Evolutionary conservation across 1,140 invertebrate species (phyloP).

Genomic region (Drosophila parvula): DNA sequence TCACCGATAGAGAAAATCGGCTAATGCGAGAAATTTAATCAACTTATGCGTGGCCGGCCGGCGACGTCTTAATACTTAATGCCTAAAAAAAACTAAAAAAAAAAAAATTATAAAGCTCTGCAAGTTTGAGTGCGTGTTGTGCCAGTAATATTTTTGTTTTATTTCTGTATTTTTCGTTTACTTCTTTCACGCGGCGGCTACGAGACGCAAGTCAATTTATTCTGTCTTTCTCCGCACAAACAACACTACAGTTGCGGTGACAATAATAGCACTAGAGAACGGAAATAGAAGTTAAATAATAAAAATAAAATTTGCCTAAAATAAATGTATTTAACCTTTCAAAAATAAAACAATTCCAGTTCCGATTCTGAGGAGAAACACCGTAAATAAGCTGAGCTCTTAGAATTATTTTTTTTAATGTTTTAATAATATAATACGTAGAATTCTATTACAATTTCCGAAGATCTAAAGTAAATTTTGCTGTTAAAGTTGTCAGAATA

Average conservation of each 20-base stretch:
- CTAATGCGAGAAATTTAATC: conserved; percentile 79
- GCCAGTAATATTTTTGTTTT: conserved; percentile 55
- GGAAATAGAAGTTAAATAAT: neutral
- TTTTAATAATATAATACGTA: no score
- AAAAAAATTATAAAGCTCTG: neutral
- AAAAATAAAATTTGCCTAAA: no score
- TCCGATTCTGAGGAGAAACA: no score
- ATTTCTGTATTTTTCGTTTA: conserved; percentile 38
- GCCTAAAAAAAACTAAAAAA: conserved; percentile 36
- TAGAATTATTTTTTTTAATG: no score
- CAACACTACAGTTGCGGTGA: neutral
- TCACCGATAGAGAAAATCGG: conserved; percentile 71
- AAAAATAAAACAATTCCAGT: no score
- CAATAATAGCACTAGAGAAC: neutral
- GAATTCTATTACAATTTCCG: no score
- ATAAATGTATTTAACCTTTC: no score
- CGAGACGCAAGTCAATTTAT: conserved; percentile 60
- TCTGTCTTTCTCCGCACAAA: conserved; percentile 59
- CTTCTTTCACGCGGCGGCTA: conserved; percentile 44
- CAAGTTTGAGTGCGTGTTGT: conserved; percentile 14
- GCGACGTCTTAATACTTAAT: conserved; percentile 61
- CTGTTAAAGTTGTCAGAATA: no score
- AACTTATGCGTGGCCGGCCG: conserved; percentile 66
- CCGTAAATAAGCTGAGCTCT: no score
- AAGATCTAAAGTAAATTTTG: no score